Evolutionary conservation across 2,888 invertebrate genomes (phyloP), one percentile per base, ranked within the genome.

Genomic region (Temnothorax ravouxi): DNA sequence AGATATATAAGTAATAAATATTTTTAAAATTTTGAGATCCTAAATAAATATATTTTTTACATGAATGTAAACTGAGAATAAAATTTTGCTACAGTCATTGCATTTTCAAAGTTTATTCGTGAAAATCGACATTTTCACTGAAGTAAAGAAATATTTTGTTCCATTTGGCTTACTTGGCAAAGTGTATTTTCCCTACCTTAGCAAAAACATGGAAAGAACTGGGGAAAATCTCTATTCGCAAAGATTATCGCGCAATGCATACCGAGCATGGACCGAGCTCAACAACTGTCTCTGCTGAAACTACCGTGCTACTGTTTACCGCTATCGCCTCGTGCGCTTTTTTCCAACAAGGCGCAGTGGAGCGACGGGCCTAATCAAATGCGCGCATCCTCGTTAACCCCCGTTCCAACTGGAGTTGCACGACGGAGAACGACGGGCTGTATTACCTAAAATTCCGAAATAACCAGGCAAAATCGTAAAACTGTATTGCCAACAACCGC

Each of bases 401-500:
- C 61, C 25, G n/a, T 50, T 61, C 25, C 34, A 59, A 47, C 21
- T 54, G 21, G 34, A 18, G 50, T 67, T 79, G 71, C 47, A 50
- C 59, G 66, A 66, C 41, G 66, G 72, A 75, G 61, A 69, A 87
- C 13, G 75, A 79, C 64, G 38, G 47, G 67, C 79, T 47, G 64
- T 54, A 56, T 64, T 62, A 52, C 61, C 44, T 59, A 74, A 84
- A 84, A 89, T 89, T 84, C 67, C 72, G 76, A 79, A 77, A 84
- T 56, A 74, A 67, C 66, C 71, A 38, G 67, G 81, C 81, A 15
- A 29, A 54, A 50, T 67, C 87, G 54, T 89, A 89, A 89, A 89
- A 89, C 50, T 56, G 69, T 85, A 87, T 89, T 89, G 88, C 84
- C 84, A 47, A 85, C 83, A 76, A 82, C 38, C 84, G 85, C 52